Percentiles rank a stretch among this genome's conserved stretches.
These are phyloP conservation scores for Phortica variegata DNA, from an alignment of 1,140 invertebrate species.

Conservation along the genomic window DNA sequence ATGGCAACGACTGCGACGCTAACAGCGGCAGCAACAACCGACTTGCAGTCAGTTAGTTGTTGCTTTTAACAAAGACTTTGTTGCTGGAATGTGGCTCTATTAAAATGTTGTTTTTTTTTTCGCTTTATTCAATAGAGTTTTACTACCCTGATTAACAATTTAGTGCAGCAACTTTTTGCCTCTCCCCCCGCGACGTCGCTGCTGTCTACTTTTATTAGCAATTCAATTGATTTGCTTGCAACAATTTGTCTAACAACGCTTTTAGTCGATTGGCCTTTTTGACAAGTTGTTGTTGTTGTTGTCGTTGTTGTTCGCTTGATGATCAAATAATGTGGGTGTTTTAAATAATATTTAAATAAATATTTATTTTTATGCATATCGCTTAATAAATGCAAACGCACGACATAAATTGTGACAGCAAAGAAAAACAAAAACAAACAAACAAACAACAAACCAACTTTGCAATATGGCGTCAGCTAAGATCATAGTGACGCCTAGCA, in stretches of 20 bases:
- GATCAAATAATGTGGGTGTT: no score
- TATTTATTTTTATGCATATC: no score
- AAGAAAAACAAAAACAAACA: no score
- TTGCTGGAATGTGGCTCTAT: constrained; percentile 45
- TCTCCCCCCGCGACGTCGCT: constrained; percentile 35
- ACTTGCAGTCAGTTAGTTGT: background rate
- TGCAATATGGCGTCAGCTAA: no score
- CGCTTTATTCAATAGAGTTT: background rate
- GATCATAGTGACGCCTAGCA: no score
- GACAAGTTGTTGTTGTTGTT: constrained; percentile 13
- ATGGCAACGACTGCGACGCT: no score
- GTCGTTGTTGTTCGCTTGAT: constrained; percentile 10
- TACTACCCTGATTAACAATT: no score
- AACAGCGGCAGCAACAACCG: no score
- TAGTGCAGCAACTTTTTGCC: constrained; percentile 1
- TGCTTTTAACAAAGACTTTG: constrained; percentile 15
- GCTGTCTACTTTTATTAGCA: constrained; percentile 47
- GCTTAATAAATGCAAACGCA: no score
- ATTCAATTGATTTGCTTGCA: constrained; percentile 54
- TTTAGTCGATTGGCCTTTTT: constrained; percentile 28
- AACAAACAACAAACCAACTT: no score
- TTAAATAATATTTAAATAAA: no score
- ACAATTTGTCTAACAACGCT: constrained; percentile 48
- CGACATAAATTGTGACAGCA: no score
- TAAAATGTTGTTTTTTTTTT: constrained; percentile 28